A percentile compares a stretch with the other conserved stretches of the same genome.
These are phyloP conservation scores for Antitype chi DNA, from an alignment of 2,888 invertebrate genomes.

Conservation along the genomic window DNA sequence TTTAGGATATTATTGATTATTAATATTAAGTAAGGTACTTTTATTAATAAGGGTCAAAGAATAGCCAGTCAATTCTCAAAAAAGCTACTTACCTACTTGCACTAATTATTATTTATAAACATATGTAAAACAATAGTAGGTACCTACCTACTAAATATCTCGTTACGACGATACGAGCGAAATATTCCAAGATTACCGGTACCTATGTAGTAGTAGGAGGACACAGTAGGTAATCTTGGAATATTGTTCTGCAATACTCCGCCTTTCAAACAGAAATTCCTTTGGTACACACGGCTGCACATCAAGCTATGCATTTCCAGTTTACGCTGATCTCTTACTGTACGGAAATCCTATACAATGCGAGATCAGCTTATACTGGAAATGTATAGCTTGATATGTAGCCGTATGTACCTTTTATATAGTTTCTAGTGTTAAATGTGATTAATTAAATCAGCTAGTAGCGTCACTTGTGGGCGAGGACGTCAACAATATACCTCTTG, in stretches of 20 bases:
- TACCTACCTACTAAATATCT: background rate
- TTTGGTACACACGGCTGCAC: too few species aligned
- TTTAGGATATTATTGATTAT: background rate
- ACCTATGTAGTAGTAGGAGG: too few species aligned
- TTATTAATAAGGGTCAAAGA: constrained; percentile 16
- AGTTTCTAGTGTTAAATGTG: background rate
- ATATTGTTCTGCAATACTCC: background rate
- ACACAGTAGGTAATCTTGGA: too few species aligned
- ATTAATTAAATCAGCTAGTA: constrained; percentile 40
- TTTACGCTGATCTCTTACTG: too few species aligned
- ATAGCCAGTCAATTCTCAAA: constrained; percentile 11
- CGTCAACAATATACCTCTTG: constrained; percentile 65
- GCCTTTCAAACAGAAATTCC: background rate
- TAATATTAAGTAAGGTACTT: background rate
- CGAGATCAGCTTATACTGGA: too few species aligned
- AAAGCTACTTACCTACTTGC: background rate
- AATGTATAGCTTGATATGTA: too few species aligned
- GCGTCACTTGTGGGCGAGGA: constrained; percentile 68
- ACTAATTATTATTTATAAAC: background rate
- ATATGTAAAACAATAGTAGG: constrained; percentile 1
- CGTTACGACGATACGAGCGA: background rate
- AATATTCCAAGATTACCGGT: background rate
- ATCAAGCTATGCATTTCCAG: too few species aligned
- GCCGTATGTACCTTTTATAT: background rate
- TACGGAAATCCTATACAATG: too few species aligned